Conservation (phyloP, 23 tunicate genomes). For the Halocynthia roretzi region DNA sequence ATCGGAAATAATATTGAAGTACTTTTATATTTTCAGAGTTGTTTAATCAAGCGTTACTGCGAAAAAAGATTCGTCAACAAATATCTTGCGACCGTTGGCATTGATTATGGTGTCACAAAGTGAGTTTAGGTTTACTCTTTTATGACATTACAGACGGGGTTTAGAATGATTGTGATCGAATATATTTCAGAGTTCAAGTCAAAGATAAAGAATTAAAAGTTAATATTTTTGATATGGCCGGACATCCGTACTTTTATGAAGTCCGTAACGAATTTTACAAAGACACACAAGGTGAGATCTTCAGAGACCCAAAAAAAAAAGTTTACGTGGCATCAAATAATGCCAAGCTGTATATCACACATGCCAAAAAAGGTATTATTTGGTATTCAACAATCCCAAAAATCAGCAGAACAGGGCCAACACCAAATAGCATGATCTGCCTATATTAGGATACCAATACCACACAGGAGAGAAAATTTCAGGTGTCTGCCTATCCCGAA, state of each 20-base stretch:
- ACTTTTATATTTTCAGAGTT: background rate
- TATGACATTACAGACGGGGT: background rate
- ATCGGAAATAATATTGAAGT: too few relatives aligned
- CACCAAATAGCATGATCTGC: too few relatives aligned
- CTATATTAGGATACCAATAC: too few relatives aligned
- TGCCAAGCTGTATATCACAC: too few relatives aligned
- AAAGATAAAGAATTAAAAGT: constrained; percentile 79
- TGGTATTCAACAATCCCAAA: too few relatives aligned
- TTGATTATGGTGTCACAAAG: constrained; percentile 96
- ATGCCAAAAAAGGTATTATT: too few relatives aligned
- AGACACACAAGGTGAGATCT: constrained; percentile 62
- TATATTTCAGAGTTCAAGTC: constrained; percentile 27
- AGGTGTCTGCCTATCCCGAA: too few relatives aligned
- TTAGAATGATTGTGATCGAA: background rate
- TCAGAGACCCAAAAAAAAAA: too few relatives aligned
- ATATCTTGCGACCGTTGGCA: constrained; percentile 91
- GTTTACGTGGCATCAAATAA: too few relatives aligned
- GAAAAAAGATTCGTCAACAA: constrained; percentile 86
- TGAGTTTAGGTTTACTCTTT: background rate
- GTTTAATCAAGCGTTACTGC: constrained; percentile 67
- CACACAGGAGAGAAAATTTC: too few relatives aligned
- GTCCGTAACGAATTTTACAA: constrained; percentile 91
- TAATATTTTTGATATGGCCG: constrained; percentile 95
- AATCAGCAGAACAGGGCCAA: too few relatives aligned
- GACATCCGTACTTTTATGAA: constrained; percentile 87